Conservation (phyloP, 2,888 invertebrate species). For the Drosophila sordidapex region DNA sequence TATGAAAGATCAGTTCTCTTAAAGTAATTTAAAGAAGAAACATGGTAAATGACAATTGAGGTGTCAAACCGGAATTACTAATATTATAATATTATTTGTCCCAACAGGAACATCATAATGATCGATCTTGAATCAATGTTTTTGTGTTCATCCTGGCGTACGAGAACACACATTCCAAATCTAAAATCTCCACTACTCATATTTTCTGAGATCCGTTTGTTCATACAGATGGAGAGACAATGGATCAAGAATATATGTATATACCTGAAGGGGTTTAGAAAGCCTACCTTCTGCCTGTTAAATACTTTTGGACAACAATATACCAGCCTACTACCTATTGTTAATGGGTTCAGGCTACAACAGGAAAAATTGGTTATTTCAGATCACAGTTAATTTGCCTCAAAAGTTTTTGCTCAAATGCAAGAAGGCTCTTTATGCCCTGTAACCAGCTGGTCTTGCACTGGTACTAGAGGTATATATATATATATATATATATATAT, state of each 20-base stretch:
- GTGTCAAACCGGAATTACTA: neutral
- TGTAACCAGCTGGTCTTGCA: neutral
- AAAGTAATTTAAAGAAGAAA: neutral
- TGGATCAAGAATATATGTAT: neutral
- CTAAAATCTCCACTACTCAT: neutral
- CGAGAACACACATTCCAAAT: neutral
- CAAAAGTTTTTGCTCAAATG: too few relatives aligned
- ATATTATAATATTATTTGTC: neutral
- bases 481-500: neutral
- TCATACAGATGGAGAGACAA: neutral
- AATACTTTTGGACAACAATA: neutral
- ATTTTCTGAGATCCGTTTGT: neutral
- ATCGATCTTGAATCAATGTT: too few relatives aligned
- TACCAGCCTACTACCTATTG: neutral
- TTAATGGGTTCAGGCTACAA: neutral
- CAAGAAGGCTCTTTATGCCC: neutral
- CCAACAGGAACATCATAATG: too few relatives aligned
- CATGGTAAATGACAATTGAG: neutral
- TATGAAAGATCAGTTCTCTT: neutral
- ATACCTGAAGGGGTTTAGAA: neutral
- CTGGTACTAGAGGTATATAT: neutral
- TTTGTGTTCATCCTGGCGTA: too few relatives aligned
- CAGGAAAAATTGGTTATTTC: neutral
- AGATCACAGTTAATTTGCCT: neutral
- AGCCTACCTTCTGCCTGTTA: neutral